Evolutionary conservation across 1,140 invertebrate genomes (phyloP).

Genomic region (Papilio aristodemus): DNA sequence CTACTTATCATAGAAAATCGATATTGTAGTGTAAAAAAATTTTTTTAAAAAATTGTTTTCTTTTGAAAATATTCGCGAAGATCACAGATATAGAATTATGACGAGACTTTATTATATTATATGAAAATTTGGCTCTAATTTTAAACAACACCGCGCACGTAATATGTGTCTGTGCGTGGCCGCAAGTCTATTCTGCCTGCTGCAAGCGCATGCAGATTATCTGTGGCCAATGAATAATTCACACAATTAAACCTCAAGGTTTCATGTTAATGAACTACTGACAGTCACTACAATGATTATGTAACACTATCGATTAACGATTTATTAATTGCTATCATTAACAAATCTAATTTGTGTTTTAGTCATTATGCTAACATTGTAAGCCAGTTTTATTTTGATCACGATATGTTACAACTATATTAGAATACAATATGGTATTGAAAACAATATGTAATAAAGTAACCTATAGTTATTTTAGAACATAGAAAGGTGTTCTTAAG

Average conservation of each 20-base stretch:
- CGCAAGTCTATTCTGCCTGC: background rate
- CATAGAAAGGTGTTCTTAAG: too few species aligned
- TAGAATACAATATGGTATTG: too few species aligned
- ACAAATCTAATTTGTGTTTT: background rate
- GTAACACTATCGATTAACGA: constrained; percentile 9
- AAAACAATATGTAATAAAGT: too few species aligned
- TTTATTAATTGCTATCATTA: constrained; percentile 8
- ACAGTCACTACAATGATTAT: background rate
- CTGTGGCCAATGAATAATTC: constrained; percentile 20
- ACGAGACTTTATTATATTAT: too few species aligned
- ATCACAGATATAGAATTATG: too few species aligned
- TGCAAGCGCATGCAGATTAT: constrained; percentile 1
- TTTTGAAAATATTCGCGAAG: background rate
- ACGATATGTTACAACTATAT: background rate
- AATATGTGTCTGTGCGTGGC: background rate
- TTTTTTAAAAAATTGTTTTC: too few species aligned
- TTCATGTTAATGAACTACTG: constrained; percentile 15
- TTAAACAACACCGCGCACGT: background rate
- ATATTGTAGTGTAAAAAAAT: too few species aligned
- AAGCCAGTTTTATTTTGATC: background rate
- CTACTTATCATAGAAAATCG: too few species aligned
- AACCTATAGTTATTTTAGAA: too few species aligned
- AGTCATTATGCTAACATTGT: background rate
- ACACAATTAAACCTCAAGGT: constrained; percentile 17
- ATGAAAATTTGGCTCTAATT: background rate